Evolutionary conservation across 2,888 invertebrate species (phyloP), one percentile per base, ranked within the genome.

Genomic region (Drosophila pegasa): DNA sequence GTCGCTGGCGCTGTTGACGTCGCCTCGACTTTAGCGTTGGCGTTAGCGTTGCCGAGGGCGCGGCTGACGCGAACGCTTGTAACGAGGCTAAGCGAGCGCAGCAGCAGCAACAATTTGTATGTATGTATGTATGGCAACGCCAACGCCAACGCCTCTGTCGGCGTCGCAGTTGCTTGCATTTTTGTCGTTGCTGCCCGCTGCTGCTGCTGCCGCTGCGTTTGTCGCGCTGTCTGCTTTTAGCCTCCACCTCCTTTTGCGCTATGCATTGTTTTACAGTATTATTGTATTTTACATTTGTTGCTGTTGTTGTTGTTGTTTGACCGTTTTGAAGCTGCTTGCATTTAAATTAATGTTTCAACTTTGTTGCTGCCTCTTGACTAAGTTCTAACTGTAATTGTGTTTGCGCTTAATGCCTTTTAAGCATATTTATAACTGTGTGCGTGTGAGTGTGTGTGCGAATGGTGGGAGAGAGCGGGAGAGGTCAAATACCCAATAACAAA

Each of bases 221-320:
- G 66, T 60, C 64, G 79, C 84, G 84, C 84, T 77, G 79, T 77
- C 82, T 75, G 77, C 71, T 78, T 79, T 83, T 86, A 88, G 85
- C 85, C 85, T 86, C 85, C 87, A 86, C 85, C 85, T 86, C 85
- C 85, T 86, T 86, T 79, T 88, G 57, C 61, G 77, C 71, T 69
- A 68, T 86, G 88, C 78, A 84, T 85, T 85, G 84, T 88, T 85
- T 88, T 75, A 76, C 78, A 70, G 66, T 75, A 65, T 72, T 80
- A 47, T 79, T 78, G 61, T 84, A 59, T 77, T 81, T 59, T 68
- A 52, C 51, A 70, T 67, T 72, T 62, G 55, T 52, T 67, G 33
- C 37, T 56, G 41, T 51, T 12, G n/a, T 33, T 29, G 45, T 69
- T 58, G 47, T 33, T 57, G 47, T 54, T 22, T 45, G 45, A n/a